phyloP scores from a whole-genome alignment of 2,888 invertebrate species.

The Suillia variegata region DNA sequence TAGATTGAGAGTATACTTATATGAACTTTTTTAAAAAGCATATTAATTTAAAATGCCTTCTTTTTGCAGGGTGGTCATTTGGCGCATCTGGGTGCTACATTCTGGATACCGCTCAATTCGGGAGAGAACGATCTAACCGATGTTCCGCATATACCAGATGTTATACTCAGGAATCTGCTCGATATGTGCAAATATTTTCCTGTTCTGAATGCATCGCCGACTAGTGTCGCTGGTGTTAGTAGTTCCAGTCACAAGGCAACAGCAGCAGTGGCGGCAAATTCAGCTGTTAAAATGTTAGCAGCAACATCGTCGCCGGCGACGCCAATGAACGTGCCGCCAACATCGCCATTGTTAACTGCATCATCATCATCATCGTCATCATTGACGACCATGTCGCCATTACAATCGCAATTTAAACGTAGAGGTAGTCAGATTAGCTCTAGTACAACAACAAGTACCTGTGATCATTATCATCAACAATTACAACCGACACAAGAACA shows the following conservation, averaged over 20 bases:
- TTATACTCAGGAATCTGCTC: constrained; percentile 49
- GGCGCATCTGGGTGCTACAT: constrained; percentile 77
- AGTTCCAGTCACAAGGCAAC: neutral
- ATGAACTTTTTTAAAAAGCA: constrained; percentile 7
- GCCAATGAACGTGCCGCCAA: neutral
- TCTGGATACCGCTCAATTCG: constrained; percentile 73
- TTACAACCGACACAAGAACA: constrained; percentile 22
- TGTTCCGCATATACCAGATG: constrained; percentile 50
- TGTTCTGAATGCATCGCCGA: constrained; percentile 29
- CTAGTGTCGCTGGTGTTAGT: neutral
- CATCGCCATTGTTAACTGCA: neutral
- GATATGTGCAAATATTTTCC: constrained; percentile 56
- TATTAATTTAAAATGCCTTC: neutral
- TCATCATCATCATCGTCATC: neutral
- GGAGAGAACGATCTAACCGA: constrained; percentile 40
- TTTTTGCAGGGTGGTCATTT: constrained; percentile 71
- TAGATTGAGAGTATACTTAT: constrained; percentile 26
- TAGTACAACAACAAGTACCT: constrained; percentile 27
- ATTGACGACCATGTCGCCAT: neutral
- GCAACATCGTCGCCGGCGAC: constrained; percentile 1
- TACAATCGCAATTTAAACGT: constrained; percentile 19
- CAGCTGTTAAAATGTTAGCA: constrained; percentile 10
- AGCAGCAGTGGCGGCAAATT: constrained; percentile 7
- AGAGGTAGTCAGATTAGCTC: constrained; percentile 36
- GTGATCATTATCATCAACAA: constrained; percentile 23